Percentiles rank a stretch among this genome's conserved stretches.
Conservation (phyloP, 2,113 vertebrate species). For the Centropus unirufus region DNA sequence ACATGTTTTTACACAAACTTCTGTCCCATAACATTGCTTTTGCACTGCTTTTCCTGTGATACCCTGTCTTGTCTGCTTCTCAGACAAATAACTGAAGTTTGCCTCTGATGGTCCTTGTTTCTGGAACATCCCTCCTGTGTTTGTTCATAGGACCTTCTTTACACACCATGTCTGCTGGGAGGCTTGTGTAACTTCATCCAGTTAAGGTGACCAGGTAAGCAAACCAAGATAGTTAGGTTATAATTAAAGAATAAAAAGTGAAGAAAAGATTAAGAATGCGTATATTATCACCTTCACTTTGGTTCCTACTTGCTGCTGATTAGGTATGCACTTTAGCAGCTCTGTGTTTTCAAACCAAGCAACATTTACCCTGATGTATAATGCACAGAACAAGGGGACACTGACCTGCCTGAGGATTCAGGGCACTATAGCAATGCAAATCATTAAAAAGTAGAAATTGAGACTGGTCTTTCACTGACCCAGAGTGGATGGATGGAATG, state of each 20-base stretch:
- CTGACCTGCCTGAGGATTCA: neutral
- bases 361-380: neutral
- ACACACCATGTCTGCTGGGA: neutral
- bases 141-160: neutral
- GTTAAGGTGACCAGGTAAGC: neutral
- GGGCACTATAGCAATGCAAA: neutral
- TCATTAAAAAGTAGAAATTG: slow-evolving; percentile 22
- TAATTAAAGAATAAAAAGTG: neutral
- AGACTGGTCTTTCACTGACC: slow-evolving; percentile 12
- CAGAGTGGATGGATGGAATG: slow-evolving; percentile 9
- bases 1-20: neutral
- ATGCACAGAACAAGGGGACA: neutral
- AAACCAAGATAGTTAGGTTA: neutral
- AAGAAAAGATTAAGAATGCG: neutral
- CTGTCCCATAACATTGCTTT: neutral
- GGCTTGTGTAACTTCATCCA: neutral
- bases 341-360: neutral
- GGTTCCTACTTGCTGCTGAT: neutral
- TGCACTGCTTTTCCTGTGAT: neutral
- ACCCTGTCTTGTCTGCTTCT: neutral
- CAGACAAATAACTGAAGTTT: neutral
- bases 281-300: neutral
- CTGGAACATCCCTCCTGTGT: neutral
- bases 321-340: neutral
- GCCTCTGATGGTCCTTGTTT: neutral